Evolutionary conservation across 2,888 invertebrate genomes (phyloP).

Genomic region (Aspidiotus rigidus): DNA sequence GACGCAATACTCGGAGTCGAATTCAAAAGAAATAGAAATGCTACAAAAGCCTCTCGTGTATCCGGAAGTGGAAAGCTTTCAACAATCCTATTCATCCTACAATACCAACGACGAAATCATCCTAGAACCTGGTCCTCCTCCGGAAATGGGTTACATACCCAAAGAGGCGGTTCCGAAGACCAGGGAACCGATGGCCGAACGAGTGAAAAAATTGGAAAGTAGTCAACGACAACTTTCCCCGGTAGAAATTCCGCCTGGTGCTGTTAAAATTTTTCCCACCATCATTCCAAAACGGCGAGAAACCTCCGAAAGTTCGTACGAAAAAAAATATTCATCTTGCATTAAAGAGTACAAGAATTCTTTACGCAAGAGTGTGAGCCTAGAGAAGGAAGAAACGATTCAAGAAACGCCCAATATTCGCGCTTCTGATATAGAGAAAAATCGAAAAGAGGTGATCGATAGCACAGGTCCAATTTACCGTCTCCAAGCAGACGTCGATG

Average conservation of each 20-base stretch:
- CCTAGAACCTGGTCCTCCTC: slow-evolving; percentile 59
- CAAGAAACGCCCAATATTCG: slow-evolving; percentile 15
- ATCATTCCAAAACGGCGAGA: slow-evolving; percentile 28
- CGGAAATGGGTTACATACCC: slow-evolving; percentile 57
- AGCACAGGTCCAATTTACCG: slow-evolving; percentile 42
- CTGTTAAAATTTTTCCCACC: slow-evolving; percentile 47
- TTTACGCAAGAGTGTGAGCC: slow-evolving; percentile 8
- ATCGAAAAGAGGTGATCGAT: background rate
- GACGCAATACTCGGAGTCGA: background rate
- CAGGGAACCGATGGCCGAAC: slow-evolving; percentile 50
- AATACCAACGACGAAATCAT: slow-evolving; percentile 37
- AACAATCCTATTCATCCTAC: slow-evolving; percentile 8
- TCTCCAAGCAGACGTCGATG: slow-evolving; percentile 42
- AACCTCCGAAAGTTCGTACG: background rate
- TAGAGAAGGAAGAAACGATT: background rate
- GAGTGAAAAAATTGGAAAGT: slow-evolving; percentile 53
- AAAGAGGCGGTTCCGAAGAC: slow-evolving; percentile 45
- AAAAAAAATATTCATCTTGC: slow-evolving; percentile 26
- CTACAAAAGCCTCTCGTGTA: slow-evolving; percentile 9
- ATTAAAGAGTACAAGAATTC: slow-evolving; percentile 29
- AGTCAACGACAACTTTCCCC: slow-evolving; percentile 48
- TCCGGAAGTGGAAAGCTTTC: background rate
- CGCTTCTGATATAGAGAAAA: slow-evolving; percentile 1
- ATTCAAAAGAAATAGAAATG: background rate
- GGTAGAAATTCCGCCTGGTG: slow-evolving; percentile 51